Evolutionary conservation across 2,113 vertebrate genomes (phyloP).

Genomic region (Stigmatopora nigra): DNA sequence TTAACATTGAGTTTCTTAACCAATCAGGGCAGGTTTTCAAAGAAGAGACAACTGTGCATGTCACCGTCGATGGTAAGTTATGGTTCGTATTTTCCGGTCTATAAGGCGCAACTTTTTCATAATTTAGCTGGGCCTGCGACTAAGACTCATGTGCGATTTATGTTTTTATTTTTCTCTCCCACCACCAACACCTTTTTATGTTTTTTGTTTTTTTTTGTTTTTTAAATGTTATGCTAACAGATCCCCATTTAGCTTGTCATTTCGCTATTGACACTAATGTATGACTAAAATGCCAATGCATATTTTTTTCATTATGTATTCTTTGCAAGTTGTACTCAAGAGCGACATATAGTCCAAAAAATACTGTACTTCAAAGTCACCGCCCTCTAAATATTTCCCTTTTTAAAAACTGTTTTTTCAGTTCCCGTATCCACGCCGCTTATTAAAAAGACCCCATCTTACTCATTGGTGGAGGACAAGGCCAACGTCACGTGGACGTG

Average conservation of each 20-base stretch:
- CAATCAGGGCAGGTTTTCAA: conserved; percentile 25
- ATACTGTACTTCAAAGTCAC: too few species aligned
- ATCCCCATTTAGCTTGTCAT: too few species aligned
- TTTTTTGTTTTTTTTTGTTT: too few species aligned
- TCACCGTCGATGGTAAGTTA: conserved; percentile 71
- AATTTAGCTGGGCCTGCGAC: too few species aligned
- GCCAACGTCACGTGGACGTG: conserved; percentile 69
- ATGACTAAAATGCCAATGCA: too few species aligned
- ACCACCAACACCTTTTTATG: too few species aligned
- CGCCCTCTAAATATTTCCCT: neutral
- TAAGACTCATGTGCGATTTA: neutral
- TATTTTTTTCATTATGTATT: too few species aligned
- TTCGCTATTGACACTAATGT: too few species aligned
- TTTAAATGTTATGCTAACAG: too few species aligned
- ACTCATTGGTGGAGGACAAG: conserved; percentile 65
- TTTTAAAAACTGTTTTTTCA: conserved; percentile 10
- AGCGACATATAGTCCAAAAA: too few species aligned
- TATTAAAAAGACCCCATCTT: conserved; percentile 49
- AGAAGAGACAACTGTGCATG: conserved; percentile 51
- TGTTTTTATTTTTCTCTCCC: neutral
- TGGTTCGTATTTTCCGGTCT: too few species aligned
- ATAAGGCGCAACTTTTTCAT: neutral
- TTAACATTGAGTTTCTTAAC: conserved; percentile 58
- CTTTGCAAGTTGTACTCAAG: neutral
- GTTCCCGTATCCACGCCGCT: conserved; percentile 66